A percentile compares a stretch with the other conserved stretches of the same genome.
Evolutionary conservation across 2,888 invertebrate species (phyloP).

Genomic region (Aethes cnicana): DNA sequence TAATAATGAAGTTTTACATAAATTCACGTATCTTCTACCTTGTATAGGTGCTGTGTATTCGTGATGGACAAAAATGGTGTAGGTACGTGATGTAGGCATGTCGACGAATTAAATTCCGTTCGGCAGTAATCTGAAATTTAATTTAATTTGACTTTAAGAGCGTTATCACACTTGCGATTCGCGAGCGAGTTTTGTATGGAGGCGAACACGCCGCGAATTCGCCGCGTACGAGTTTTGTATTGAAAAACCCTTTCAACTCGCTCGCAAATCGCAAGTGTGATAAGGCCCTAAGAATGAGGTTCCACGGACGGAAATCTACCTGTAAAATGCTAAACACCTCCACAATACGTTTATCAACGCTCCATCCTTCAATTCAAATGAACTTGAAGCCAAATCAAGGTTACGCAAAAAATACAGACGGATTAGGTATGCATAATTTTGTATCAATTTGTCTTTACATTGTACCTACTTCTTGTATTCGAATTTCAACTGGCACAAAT

Average conservation of each 20-base stretch:
- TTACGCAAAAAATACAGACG: conserved; percentile 17
- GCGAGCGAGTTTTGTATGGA: too few relatives aligned
- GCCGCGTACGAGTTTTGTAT: too few relatives aligned
- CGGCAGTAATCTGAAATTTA: conserved; percentile 3
- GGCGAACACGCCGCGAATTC: too few relatives aligned
- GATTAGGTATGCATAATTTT: conserved; percentile 19
- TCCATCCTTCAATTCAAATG: conserved; percentile 27
- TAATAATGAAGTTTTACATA: conserved; percentile 51
- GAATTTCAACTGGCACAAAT: too few relatives aligned
- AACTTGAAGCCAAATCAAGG: conserved; percentile 25
- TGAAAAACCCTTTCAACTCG: too few relatives aligned
- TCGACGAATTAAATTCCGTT: neutral
- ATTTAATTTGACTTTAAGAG: conserved; percentile 20
- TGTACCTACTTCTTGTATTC: neutral
- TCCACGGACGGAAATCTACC: conserved; percentile 17
- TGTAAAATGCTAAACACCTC: conserved; percentile 23
- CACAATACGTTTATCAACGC: conserved; percentile 15
- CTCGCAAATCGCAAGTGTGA: too few relatives aligned
- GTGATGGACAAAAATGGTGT: conserved; percentile 13
- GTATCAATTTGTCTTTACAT: conserved; percentile 15
- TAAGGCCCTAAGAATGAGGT: too few relatives aligned
- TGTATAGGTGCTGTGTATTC: conserved; percentile 5
- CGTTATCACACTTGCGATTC: too few relatives aligned
- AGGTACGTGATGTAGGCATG: conserved; percentile 34
- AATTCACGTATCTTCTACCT: conserved; percentile 46